Conservation (phyloP, 53 echinoderm and acorn worm genomes). For the Actinopyga echinites region DNA sequence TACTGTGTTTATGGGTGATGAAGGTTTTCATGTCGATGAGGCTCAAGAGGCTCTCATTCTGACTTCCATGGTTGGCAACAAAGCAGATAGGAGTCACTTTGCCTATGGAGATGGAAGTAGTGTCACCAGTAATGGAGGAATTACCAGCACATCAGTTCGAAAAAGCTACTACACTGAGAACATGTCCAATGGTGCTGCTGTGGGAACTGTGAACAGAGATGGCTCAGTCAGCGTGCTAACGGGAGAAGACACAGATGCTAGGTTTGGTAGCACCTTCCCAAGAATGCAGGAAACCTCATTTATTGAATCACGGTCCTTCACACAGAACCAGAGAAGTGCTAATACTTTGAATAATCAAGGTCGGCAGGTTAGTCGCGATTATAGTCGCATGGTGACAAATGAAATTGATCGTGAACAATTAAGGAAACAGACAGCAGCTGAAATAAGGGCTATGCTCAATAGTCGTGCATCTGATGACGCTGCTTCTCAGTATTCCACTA, state of each 20-base stretch:
- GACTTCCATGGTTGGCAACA: not conserved
- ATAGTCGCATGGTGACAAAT: constrained; percentile 21
- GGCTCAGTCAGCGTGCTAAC: constrained; percentile 50
- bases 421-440: constrained; percentile 18
- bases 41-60: constrained; percentile 26
- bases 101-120: constrained; percentile 31
- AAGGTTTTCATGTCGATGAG: not conserved
- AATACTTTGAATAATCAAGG: not conserved
- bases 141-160: not conserved
- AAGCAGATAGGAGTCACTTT: not conserved
- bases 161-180: not conserved
- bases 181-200: not conserved
- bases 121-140: not conserved
- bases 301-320: not conserved
- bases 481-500: constrained; percentile 13
- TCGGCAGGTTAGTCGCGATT: not conserved
- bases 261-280: not conserved
- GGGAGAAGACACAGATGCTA: not conserved
- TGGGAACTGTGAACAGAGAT: constrained; percentile 47
- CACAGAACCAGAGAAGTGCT: constrained; percentile 13
- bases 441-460: constrained; percentile 1
- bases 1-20: not conserved
- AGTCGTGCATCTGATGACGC: not conserved
- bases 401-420: constrained; percentile 21
- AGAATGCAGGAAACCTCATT: constrained; percentile 23